Percentiles rank a stretch among this genome's conserved stretches.
These are phyloP conservation scores for Megalopta genalis DNA, from an alignment of 1,140 invertebrate genomes.

Conservation along the genomic window DNA sequence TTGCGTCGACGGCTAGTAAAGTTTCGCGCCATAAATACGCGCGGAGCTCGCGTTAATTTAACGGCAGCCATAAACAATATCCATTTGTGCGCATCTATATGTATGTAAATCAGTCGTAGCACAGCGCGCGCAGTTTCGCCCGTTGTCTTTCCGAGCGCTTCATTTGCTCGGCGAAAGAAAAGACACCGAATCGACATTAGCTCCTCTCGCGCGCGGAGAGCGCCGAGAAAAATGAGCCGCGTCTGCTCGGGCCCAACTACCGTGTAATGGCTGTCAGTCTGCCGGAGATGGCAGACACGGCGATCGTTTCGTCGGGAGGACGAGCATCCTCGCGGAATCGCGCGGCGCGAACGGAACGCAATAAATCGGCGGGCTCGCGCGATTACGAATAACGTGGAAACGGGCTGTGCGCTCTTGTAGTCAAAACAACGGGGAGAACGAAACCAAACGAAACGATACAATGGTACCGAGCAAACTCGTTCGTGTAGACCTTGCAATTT, in stretches of 20 bases:
- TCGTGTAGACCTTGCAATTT: constrained; percentile 53
- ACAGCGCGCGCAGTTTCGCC: not conserved
- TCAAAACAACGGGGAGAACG: constrained; percentile 34
- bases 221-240: constrained; percentile 18
- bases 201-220: not conserved
- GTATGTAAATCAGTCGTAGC: constrained; percentile 36
- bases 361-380: not conserved
- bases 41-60: constrained; percentile 21
- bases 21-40: not conserved
- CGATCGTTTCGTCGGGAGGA: constrained; percentile 17
- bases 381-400: constrained; percentile 54
- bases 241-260: constrained; percentile 20
- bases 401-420: not conserved
- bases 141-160: constrained; percentile 13
- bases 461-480: constrained; percentile 7
- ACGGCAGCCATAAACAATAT: constrained; percentile 27
- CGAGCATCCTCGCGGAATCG: no score
- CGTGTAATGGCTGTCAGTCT: constrained; percentile 27
- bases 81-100: constrained; percentile 20
- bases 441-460: not conserved
- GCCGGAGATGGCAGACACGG: constrained; percentile 7
- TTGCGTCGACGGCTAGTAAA: not conserved
- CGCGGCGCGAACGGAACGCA: not conserved
- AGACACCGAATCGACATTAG: not conserved
- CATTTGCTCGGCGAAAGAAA: not conserved